A percentile compares a stretch with the other conserved stretches of the same genome.
phyloP scores from a whole-genome alignment of 2,888 invertebrate species.

The Eurytoma adleriae region DNA sequence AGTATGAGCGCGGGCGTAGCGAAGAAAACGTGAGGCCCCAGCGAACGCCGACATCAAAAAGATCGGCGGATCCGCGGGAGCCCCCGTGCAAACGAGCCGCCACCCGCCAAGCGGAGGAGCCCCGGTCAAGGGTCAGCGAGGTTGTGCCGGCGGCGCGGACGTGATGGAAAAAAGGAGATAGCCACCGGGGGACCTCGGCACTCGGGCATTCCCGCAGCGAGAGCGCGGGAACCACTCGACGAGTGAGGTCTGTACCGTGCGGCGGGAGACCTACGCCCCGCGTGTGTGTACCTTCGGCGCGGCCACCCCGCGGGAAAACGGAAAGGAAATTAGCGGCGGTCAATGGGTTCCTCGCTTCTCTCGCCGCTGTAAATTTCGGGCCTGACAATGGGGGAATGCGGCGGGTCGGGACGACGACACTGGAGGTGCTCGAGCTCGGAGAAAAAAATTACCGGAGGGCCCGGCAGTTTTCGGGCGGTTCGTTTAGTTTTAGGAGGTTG shows the following conservation, averaged over 20 bases:
- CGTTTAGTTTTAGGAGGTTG: neutral
- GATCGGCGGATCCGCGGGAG: slow-evolving; percentile 24
- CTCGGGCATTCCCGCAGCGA: slow-evolving; percentile 8
- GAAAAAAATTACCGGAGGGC: too few relatives aligned
- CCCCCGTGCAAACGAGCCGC: slow-evolving; percentile 13
- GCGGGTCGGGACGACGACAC: neutral
- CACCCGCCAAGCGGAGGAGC: slow-evolving; percentile 1
- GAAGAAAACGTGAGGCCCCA: slow-evolving; percentile 10
- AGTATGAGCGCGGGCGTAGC: neutral
- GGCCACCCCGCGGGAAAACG: neutral
- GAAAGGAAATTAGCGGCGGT: neutral
- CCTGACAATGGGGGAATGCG: neutral
- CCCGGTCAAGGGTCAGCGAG: slow-evolving; percentile 1
- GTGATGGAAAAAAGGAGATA: slow-evolving; percentile 2
- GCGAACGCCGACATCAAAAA: slow-evolving; percentile 18
- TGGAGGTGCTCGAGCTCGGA: neutral
- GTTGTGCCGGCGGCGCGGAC: neutral
- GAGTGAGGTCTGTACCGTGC: neutral
- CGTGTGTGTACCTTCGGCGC: neutral
- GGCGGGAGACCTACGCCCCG: neutral
- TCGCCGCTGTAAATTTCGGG: slow-evolving; percentile 9
- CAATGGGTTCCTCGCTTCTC: slow-evolving; percentile 6
- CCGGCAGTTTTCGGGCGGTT: neutral
- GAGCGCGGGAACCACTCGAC: neutral
- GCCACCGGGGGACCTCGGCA: neutral